These are phyloP conservation scores for Cryptocephalus moraei DNA, from an alignment of 2,888 invertebrate genomes.

Conservation along the genomic window DNA sequence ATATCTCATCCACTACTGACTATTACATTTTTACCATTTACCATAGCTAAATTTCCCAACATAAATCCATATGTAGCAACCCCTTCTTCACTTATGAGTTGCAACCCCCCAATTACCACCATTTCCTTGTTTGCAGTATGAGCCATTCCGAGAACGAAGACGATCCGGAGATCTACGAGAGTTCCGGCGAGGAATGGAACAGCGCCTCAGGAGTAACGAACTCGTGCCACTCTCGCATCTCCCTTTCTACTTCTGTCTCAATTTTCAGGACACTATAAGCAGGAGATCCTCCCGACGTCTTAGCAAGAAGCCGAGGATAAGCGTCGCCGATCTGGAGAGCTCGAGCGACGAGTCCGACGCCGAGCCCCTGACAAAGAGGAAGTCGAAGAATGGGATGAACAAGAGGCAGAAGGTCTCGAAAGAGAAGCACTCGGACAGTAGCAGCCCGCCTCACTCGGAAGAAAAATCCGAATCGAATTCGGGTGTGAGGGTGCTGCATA, in stretches of 20 bases:
- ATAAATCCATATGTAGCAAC: too few relatives aligned
- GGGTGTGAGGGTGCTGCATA: slow-evolving; percentile 11
- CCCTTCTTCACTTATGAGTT: too few relatives aligned
- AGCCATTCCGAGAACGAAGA: slow-evolving; percentile 33
- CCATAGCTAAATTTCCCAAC: too few relatives aligned
- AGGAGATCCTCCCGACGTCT: slow-evolving; percentile 25
- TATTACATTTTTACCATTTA: slow-evolving; percentile 2
- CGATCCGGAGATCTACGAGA: slow-evolving; percentile 32
- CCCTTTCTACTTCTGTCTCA: not conserved
- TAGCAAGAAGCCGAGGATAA: slow-evolving; percentile 28
- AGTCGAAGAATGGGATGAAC: slow-evolving; percentile 12
- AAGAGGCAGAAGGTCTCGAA: slow-evolving; percentile 6
- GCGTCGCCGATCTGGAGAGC: slow-evolving; percentile 17
- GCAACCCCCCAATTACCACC: too few relatives aligned
- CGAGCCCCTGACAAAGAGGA: slow-evolving; percentile 10
- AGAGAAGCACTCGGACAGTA: slow-evolving; percentile 6
- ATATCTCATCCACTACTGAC: too few relatives aligned
- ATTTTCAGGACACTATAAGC: slow-evolving; percentile 2
- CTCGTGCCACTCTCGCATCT: not conserved
- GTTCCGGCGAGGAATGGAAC: slow-evolving; percentile 34
- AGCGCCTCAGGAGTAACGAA: slow-evolving; percentile 8
- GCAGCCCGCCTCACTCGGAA: slow-evolving; percentile 10
- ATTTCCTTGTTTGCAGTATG: slow-evolving; percentile 2
- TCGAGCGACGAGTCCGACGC: slow-evolving; percentile 7
- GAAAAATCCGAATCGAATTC: slow-evolving; percentile 7